phyloP scores from a whole-genome alignment of 2,113 vertebrate genomes.

The Spea bombifrons region DNA sequence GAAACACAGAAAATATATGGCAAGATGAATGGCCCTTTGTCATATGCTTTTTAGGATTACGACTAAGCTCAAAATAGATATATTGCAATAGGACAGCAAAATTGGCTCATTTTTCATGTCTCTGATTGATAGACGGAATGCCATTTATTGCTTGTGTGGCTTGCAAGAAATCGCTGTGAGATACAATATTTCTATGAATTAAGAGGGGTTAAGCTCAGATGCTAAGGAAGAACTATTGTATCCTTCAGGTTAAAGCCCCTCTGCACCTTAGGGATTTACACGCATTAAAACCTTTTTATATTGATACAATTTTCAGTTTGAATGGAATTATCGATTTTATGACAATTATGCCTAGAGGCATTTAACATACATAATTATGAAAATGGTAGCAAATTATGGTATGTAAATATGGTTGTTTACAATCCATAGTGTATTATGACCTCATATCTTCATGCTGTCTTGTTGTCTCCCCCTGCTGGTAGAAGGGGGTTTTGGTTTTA shows the following conservation, averaged over 20 bases:
- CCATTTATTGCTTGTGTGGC: neutral
- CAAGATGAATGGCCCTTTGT: conserved; percentile 14
- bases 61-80: conserved; percentile 17
- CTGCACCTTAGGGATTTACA: no score
- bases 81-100: conserved; percentile 2
- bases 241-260: neutral
- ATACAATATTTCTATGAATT: neutral
- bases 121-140: neutral
- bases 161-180: neutral
- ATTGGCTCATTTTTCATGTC: conserved; percentile 9
- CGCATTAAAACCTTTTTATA: no score
- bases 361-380: no score
- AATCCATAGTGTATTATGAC: no score
- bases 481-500: neutral
- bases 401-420: no score
- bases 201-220: neutral
- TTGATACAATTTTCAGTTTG: no score
- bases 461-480: neutral
- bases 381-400: no score
- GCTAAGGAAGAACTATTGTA: neutral
- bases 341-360: no score
- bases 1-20: neutral
- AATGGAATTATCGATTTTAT: no score
- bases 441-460: neutral
- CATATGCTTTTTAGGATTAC: neutral